Evolutionary conservation across 2,888 invertebrate genomes (phyloP), one percentile per base, ranked within the genome.

Genomic region (Heliothis peltigera): DNA sequence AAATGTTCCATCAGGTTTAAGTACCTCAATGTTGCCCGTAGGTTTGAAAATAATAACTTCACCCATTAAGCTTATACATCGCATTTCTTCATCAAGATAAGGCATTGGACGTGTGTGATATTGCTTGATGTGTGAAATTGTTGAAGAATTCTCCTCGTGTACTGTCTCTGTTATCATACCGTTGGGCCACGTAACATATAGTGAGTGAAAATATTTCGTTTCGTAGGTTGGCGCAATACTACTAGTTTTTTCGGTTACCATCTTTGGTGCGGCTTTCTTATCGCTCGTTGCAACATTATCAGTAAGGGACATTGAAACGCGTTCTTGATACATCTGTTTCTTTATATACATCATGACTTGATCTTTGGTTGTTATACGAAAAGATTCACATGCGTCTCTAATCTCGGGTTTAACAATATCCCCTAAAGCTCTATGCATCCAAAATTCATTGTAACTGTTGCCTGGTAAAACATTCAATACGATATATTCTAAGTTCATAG

Each of bases 181-280:
- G 71, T 93, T 95, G 1, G 94, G 94, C 92, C 94, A 95, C 4
- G 94, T 92, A 19, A 93, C 74, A 69, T 77, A 85, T 43, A 94
- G 73, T 1, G 92, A 89, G 80, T 93, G 84, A 82, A 81, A 92
- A 43, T 75, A 77, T 75, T 83, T 83, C 1, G 73, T 81, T 81
- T 89, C 88, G 68, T 79, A 80, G 59, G 4, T 25, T 32, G 28
- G 39, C 35, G 69, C 69, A 4, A 70, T 53, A 39, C 64, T 67
- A 56, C 58, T 78, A 32, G 70, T n/a, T 61, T 75, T 76, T 44
- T 75, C 67, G 32, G 79, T 60, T 17, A 68, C 0, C 39, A 65
- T 35, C 57, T 83, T 82, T 4, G 58, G 22, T 8, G 42, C 28
- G 19, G 64, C 75, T 60, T 85, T 84, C 73, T 84, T 89, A 1